Evolutionary conservation across 2,113 vertebrate species (phyloP).

Genomic region (Callipepla squamata): DNA sequence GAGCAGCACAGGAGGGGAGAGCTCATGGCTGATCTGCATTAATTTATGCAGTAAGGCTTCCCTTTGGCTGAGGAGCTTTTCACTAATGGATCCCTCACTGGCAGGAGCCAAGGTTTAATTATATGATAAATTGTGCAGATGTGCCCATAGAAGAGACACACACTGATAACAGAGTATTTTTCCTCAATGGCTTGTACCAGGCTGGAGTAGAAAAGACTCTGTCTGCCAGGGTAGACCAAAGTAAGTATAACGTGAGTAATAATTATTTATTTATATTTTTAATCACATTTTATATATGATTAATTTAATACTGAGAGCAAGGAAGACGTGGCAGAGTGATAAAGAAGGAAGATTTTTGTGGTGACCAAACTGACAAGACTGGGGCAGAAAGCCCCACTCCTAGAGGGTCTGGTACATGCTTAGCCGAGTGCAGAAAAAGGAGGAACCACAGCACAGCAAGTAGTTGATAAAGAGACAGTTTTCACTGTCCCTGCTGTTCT

Average conservation of each 20-base stretch:
- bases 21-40: neutral
- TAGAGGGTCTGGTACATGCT: neutral
- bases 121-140: constrained; percentile 14
- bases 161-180: neutral
- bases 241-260: neutral
- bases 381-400: neutral
- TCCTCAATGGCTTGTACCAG: neutral
- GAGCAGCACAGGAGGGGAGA: neutral
- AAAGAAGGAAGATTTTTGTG: neutral
- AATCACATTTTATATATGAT: neutral
- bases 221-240: neutral
- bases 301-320: neutral
- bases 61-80: constrained; percentile 25
- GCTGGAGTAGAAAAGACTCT: neutral
- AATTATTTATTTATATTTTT: neutral
- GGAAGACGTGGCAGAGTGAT: neutral
- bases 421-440: neutral
- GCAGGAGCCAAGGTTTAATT: constrained; percentile 23
- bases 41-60: constrained; percentile 15
- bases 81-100: neutral
- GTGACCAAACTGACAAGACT: neutral
- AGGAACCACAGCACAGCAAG: neutral
- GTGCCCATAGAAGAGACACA: neutral
- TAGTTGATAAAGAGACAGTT: neutral
- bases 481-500: neutral